phyloP scores from a whole-genome alignment of 2,797 vertebrate species.

The Melanogrammus aeglefinus region DNA sequence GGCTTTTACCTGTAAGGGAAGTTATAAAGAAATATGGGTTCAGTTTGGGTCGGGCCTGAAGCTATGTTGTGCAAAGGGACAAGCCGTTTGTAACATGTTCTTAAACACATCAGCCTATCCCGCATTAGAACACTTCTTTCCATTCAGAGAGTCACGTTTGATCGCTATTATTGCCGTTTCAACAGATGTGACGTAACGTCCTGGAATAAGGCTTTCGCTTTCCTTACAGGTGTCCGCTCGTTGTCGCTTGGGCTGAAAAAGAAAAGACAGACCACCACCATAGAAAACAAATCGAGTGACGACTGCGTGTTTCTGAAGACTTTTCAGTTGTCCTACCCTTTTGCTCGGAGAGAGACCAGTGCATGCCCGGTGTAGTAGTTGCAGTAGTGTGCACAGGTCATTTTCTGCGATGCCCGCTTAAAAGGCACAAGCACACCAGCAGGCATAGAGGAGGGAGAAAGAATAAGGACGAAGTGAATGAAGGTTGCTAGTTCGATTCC shows the following conservation, averaged over 20 bases:
- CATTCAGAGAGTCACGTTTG: neutral
- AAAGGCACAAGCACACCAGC: too few relatives aligned
- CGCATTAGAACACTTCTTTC: neutral
- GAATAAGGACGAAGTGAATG: too few relatives aligned
- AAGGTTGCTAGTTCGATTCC: too few relatives aligned
- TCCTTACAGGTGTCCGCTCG: neutral
- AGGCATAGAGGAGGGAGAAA: too few relatives aligned
- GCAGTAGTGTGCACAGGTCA: too few relatives aligned
- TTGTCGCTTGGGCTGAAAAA: neutral
- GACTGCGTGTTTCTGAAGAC: neutral
- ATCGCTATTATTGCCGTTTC: neutral
- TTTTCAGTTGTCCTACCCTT: neutral
- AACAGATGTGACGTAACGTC: neutral
- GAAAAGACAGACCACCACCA: neutral
- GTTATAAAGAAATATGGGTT: neutral
- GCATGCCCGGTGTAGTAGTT: too few relatives aligned
- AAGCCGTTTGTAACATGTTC: too few relatives aligned
- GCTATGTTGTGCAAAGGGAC: too few relatives aligned
- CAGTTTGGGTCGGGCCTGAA: neutral
- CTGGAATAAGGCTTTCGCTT: neutral
- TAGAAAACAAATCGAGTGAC: neutral
- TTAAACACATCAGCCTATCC: neutral
- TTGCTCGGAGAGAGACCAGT: neutral
- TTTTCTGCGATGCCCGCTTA: too few relatives aligned
- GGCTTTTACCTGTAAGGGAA: too few relatives aligned